Base-by-base conservation (phyloP, 92 coral and sea anemone genomes). In the Phenganax subtilis region DNA sequence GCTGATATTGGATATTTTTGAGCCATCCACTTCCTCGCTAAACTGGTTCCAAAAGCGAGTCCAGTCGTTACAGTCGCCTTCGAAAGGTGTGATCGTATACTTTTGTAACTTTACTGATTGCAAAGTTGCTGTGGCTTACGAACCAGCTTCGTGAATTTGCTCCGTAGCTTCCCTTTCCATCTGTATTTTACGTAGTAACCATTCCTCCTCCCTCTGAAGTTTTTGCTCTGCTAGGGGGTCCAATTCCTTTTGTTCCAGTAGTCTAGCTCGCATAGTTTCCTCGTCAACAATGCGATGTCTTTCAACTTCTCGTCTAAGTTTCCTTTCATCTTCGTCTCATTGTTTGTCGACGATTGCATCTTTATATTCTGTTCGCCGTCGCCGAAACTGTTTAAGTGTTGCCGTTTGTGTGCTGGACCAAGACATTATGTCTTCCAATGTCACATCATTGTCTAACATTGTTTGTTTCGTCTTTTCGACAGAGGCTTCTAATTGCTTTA, bases 51-150 rank as follows among this genome's bases (percentile, higher is more conserved):
- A 82, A 31, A 88, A 78, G 2, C 86, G 47, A 20, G 85, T n/a
- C 91, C 87, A 88, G 12, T 83, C 89, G 71, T 65, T 81, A 79
- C 56, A 87, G 25, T 87, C 85, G 4, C 92, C 90, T 0, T 31
- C n/a, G 44, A 87, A 89, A 0, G 86, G 87, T n/a, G 90, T 64
- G 25, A 84, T 89, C 57, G 76, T 84, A 82, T 86, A 87, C 31
- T 84, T 87, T 31, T 86, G 88, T 58, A 89, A 37, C 59, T 76
- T 89, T 56, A 80, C 84, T 37, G 88, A 54, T 55, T 83, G 87
- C 51, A 44, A 7, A 44, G 60, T 16, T 20, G 76, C 54, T 27
- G 64, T 68, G 47, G 52, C 71, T 14, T 25, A 81, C 1, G 67
- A 61, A 14, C 17, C 15, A 61, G 25, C 17, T 6, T 61, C 67